These are phyloP conservation scores for Gryllus bimaculatus DNA, from an alignment of 1,140 invertebrate species.

Conservation along the genomic window DNA sequence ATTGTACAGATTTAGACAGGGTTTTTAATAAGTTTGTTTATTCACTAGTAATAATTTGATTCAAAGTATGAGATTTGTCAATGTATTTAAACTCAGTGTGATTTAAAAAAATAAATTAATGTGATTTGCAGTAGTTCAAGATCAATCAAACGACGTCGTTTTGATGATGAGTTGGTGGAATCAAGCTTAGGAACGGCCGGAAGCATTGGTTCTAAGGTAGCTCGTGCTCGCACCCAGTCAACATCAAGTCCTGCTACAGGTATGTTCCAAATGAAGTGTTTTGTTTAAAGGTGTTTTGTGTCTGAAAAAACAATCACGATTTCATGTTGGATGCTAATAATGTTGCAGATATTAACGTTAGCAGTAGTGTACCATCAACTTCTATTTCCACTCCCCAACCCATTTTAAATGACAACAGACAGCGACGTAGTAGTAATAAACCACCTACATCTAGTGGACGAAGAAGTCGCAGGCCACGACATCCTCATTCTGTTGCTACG, in stretches of 20 bases:
- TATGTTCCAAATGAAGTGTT: constrained; percentile 13
- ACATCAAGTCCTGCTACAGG: constrained; percentile 38
- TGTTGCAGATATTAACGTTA: constrained; percentile 40
- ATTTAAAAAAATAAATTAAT: constrained; percentile 6
- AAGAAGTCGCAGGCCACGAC: constrained; percentile 31
- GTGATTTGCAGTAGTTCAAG: constrained; percentile 62
- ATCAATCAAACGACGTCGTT: constrained; percentile 89
- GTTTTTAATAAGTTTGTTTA: too few species aligned
- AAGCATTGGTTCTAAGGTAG: constrained; percentile 46
- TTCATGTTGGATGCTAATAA: constrained; percentile 16
- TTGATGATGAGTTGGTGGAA: constrained; percentile 94
- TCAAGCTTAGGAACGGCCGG: constrained; percentile 61
- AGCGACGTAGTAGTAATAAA: constrained; percentile 19
- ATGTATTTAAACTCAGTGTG: too few species aligned
- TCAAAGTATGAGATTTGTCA: too few species aligned
- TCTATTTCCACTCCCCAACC: constrained; percentile 35
- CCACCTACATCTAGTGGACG: constrained; percentile 19
- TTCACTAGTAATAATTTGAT: too few species aligned
- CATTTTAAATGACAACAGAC: constrained; percentile 28
- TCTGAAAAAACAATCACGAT: not conserved
- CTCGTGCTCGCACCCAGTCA: constrained; percentile 40
- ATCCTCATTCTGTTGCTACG: constrained; percentile 51
- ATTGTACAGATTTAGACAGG: too few species aligned
- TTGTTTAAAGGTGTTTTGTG: constrained; percentile 15
- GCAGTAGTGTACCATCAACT: constrained; percentile 34